A percentile compares a stretch with the other conserved stretches of the same genome.
Conservation (phyloP, 2,113 vertebrate species). For the Macaca mulatta region DNA sequence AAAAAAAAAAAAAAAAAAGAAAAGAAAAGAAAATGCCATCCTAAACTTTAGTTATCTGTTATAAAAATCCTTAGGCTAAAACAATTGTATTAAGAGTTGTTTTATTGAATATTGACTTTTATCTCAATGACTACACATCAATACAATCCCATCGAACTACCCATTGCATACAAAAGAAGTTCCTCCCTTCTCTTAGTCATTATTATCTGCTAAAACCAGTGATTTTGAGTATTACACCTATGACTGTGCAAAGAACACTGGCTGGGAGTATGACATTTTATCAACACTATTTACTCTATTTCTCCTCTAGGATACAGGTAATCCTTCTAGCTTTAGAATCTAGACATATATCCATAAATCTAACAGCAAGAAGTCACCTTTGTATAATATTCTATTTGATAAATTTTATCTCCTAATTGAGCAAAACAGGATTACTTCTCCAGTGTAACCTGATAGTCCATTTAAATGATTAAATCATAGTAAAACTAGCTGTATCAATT, state of each 20-base stretch:
- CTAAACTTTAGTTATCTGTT: not conserved
- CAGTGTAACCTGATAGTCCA: not conserved
- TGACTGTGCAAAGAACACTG: not conserved
- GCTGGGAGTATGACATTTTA: constrained; percentile 2
- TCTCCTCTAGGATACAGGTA: not conserved
- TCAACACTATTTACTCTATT: not conserved
- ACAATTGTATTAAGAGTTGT: not conserved
- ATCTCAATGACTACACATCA: not conserved
- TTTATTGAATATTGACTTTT: not conserved
- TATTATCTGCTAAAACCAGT: not conserved
- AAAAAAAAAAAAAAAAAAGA: not conserved
- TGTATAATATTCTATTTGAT: not conserved
- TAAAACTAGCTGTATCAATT: not conserved
- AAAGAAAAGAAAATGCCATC: constrained; percentile 14
- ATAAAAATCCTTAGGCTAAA: constrained; percentile 18
- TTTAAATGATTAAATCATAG: constrained; percentile 14
- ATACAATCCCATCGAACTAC: constrained; percentile 6
- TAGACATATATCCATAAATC: not conserved
- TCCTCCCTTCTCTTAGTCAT: constrained; percentile 11
- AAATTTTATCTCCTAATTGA: constrained; percentile 16
- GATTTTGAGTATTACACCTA: not conserved
- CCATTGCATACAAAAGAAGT: not conserved
- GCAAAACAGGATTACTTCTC: not conserved
- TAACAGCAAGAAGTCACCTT: not conserved
- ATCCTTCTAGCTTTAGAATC: constrained; percentile 20